These are phyloP conservation scores for Zaprionus vittiger DNA, from an alignment of 1,140 invertebrate species.

Conservation along the genomic window DNA sequence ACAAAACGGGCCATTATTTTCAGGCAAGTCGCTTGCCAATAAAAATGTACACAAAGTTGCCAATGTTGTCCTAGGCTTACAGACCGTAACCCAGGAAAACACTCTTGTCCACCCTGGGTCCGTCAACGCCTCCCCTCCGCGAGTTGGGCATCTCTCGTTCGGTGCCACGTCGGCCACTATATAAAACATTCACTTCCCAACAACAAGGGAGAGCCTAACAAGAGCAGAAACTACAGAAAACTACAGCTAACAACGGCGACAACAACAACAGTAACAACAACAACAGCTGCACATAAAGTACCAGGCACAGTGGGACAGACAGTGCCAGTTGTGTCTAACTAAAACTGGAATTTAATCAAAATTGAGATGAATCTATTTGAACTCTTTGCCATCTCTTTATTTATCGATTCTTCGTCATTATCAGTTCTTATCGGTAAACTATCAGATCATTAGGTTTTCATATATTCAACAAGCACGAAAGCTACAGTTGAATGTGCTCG, in stretches of 20 bases:
- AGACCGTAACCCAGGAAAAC: constrained; percentile 4
- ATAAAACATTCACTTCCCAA: constrained; percentile 29
- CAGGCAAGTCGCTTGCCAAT: constrained; percentile 44
- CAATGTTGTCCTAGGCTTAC: constrained; percentile 26
- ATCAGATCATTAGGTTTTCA: too few species aligned
- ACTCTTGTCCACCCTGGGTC: neutral
- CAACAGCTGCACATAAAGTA: constrained; percentile 10
- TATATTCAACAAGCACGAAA: too few species aligned
- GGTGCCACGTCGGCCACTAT: neutral
- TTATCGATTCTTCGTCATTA: too few species aligned
- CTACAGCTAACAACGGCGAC: constrained; percentile 20
- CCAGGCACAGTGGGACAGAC: constrained; percentile 21
- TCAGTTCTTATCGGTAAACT: too few species aligned
- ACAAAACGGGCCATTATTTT: constrained; percentile 45
- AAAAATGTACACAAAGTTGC: constrained; percentile 43
- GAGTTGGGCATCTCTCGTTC: neutral
- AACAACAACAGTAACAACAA: neutral
- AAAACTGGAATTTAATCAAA: too few species aligned
- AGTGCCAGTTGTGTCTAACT: neutral
- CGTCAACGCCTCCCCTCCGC: neutral
- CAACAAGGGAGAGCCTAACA: constrained; percentile 22
- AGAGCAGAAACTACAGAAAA: constrained; percentile 27
- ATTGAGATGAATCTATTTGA: neutral
- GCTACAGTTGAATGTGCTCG: too few species aligned
- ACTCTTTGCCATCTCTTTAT: neutral